Evolutionary conservation across 1,140 invertebrate genomes (phyloP).

Genomic region (Drosophila persimilis): DNA sequence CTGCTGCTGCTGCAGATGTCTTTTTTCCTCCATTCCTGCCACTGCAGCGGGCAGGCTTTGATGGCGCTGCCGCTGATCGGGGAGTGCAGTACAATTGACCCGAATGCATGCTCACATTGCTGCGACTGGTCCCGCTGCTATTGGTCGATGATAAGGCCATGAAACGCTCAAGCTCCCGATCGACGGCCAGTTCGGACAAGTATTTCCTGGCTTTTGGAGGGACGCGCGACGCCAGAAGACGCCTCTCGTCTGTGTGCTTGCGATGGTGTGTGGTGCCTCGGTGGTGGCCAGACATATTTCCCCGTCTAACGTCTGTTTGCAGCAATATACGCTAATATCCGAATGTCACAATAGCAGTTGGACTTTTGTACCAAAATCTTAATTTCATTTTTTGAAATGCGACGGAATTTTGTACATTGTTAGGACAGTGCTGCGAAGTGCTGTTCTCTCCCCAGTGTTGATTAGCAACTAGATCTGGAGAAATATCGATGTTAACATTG

Average conservation of each 20-base stretch:
- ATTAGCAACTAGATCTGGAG: too few species aligned
- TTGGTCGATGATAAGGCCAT: slow-evolving; percentile 47
- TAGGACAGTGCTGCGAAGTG: too few species aligned
- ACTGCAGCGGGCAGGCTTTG: background rate
- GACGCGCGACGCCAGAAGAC: slow-evolving; percentile 26
- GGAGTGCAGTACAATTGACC: too few species aligned
- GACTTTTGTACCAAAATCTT: too few species aligned
- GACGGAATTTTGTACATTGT: too few species aligned
- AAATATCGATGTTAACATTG: too few species aligned
- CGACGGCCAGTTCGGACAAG: slow-evolving; percentile 35
- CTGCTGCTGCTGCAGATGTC: background rate
- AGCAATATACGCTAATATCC: too few species aligned
- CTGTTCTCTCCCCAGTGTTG: too few species aligned
- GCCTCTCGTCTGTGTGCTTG: slow-evolving; percentile 11
- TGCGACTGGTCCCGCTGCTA: slow-evolving; percentile 37
- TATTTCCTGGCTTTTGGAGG: slow-evolving; percentile 41
- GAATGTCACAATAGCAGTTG: too few species aligned
- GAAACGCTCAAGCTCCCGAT: slow-evolving; percentile 49
- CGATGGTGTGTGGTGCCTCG: slow-evolving; percentile 11
- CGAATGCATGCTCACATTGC: background rate
- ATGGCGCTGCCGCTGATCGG: background rate
- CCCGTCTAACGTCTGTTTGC: background rate
- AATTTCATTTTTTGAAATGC: too few species aligned
- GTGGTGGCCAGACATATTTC: background rate
- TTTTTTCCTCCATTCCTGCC: background rate